Evolutionary conservation across 2,797 vertebrate genomes (phyloP), one percentile per base, ranked within the genome.

Genomic region (Antrozous pallidus): DNA sequence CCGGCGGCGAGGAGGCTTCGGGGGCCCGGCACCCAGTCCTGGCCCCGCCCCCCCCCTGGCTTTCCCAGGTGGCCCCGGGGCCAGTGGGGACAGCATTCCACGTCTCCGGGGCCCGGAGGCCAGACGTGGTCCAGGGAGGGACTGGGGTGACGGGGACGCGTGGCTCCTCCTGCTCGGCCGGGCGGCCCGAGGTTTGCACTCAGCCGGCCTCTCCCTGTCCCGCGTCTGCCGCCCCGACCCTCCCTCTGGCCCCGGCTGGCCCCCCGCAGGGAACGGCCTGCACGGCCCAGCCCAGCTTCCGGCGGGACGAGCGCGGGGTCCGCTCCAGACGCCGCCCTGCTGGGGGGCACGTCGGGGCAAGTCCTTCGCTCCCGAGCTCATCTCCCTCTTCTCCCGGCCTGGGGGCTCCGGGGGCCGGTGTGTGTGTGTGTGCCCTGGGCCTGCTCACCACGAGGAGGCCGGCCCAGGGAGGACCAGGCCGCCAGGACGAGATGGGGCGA

Each of bases 11-110:
- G 73, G 94, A 56, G 95, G 88, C 95, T 93, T 61, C 93, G 84
- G 56, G 61, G 40, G 18, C 91, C 87, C 61, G 42, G 51, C 8
- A 6, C 91, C 85, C 77, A 89, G 97, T 26, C 79, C 94, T 9
- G 26, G 28, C 49, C 33, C 18, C 54, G 42, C 96, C 96, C 75
- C 33, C 18, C 54, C 33, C 96, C 96, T 73, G 74, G 49, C 95
- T 97, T 97, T 96, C 96, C 95, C 97, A 97, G 96, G 97, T 96
- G 97, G 93, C 93, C 88, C 86, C 1, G 8, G 45, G 45, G 22
- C 24, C 8, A 63, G 14, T 11, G 1, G 18, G n/a, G 17, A 17
- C 1, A 0, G n/a, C 10, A 1, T 42, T 5, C 47, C 7, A 9
- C 26, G 31, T 56, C 61, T 31, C 69, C 31, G 38, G 0, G 0